These are phyloP conservation scores for Zeugodacus cucurbitae DNA, from an alignment of 1,140 invertebrate species.

Conservation along the genomic window DNA sequence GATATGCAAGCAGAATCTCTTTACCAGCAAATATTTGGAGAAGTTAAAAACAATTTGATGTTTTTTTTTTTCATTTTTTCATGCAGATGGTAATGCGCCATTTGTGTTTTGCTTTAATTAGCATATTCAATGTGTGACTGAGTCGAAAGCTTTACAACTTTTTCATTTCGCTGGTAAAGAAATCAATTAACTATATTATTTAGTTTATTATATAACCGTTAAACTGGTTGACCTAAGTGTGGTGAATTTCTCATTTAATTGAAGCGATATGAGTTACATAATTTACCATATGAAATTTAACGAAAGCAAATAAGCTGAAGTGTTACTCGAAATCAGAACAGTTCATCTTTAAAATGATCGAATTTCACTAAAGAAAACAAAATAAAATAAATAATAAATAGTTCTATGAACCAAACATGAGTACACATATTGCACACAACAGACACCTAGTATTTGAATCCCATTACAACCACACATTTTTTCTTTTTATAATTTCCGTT, in stretches of 20 bases:
- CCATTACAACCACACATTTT: not conserved
- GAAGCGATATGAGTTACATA: not conserved
- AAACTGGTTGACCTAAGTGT: not conserved
- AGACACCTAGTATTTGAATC: not conserved
- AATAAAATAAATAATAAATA: not conserved
- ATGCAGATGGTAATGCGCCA: not conserved
- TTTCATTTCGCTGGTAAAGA: not conserved
- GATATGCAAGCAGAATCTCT: not conserved
- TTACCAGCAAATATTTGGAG: not conserved
- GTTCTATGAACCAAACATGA: not conserved
- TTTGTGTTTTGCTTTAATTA: not conserved
- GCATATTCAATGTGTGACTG: not conserved
- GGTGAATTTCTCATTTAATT: not conserved
- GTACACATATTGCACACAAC: not conserved
- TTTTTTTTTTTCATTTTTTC: not conserved
- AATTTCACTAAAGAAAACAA: not conserved
- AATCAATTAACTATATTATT: not conserved
- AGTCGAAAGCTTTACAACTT: not conserved
- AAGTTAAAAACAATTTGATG: not conserved
- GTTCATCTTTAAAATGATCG: not conserved
- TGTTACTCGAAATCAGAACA: not conserved
- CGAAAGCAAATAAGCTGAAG: not conserved
- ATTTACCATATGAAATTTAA: not conserved
- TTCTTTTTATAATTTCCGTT: not conserved
- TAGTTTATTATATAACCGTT: not conserved